Evolutionary conservation across 1,140 invertebrate species (phyloP), one percentile per base, ranked within the genome.

Genomic region (Macrosteles quadrilineatus): DNA sequence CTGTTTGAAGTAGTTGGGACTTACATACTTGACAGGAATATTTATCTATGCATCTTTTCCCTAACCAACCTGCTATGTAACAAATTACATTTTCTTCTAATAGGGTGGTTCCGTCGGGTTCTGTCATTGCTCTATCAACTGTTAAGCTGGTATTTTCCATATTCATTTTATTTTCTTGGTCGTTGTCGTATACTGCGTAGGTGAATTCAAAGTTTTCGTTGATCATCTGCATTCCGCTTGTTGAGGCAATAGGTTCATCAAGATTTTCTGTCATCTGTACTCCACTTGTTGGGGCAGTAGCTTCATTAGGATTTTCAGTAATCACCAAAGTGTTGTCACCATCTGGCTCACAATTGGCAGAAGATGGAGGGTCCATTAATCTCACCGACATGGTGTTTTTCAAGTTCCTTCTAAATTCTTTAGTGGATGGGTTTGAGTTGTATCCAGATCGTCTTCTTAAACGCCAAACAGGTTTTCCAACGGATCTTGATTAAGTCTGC

Each of bases 271-370:
- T 43, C 40, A 43, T n/a, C 40, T 43, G 40, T 43, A 43, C 40
- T 43, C 40, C 40, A 43, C 40, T 43, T 43, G 59, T 63, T 63
- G 59, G 19, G 9, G 4, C 11, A 27, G 27, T 9, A n/a, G 59
- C 9, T 63, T 30, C 27, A 30, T 63, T 63, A 30, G 11, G 27
- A 63, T 63, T 32, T 63, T 63, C 59, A 30, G 59, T 17, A 30
- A 63, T 27, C 27, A 63, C 27, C 32, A 63, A 63, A 63, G 11
- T 36, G 27, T 6, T 43, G 40, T 43, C 65, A 64, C 40, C 65
- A 53, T 67, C 32, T 47, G 65, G 65, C 65, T 67, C 65, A 36
- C 27, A 67, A 53, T 67, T 67, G 43, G 32, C 43, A 64, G 65
- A 67, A 17, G 31, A 50, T 25, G 65, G 65, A 32, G 65, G 65